Base-by-base conservation (phyloP, 2,888 invertebrate species). In the Gortyna flavago region DNA sequence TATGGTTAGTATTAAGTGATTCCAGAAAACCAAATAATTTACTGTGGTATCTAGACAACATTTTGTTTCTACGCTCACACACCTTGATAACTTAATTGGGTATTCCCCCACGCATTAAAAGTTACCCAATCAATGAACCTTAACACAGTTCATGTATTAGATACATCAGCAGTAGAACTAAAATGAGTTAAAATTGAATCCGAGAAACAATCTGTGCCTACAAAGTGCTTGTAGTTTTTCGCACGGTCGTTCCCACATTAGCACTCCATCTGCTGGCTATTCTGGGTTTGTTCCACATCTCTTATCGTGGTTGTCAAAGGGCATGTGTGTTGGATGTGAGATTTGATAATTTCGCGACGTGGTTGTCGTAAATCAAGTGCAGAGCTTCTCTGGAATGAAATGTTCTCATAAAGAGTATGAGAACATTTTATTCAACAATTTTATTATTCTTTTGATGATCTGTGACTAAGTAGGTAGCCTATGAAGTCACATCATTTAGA, bases 331-430 rank as follows among this genome's bases (percentile, higher is more conserved):
- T 75, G 70, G 75, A 86, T 88, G 83, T 38, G 64, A 64, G 67
- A 75, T 79, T 79, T 88, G 87, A 86, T 86, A 77, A 88, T 78
- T 77, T 79, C 69, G 83, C 79, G 69, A 79, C 73, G 77, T 77
- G 81, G 72, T 79, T 86, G 73, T 83, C 79, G 21, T 71, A 75
- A 61, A 86, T 84, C 83, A 75, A 82, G 66, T 35, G 25, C 67
- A n/a, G 64, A 62, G 51, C 29, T 61, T 68, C 64, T 35, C 48
- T 65, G 61, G 16, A 59, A 69, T 73, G 35, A 74, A 41, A 70
- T 72, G 70, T 85, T 81, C 88, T 70, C 79, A 83, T 83, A 77
- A 54, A 82, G 44, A 48, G 35, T 71, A 80, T 78, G 74, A 57
- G 64, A 80, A 48, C 11, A 54, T 73, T 72, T 44, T 72, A 80